These are phyloP conservation scores for Podilymbus podiceps DNA, from an alignment of 2,113 vertebrate genomes.

Conservation along the genomic window DNA sequence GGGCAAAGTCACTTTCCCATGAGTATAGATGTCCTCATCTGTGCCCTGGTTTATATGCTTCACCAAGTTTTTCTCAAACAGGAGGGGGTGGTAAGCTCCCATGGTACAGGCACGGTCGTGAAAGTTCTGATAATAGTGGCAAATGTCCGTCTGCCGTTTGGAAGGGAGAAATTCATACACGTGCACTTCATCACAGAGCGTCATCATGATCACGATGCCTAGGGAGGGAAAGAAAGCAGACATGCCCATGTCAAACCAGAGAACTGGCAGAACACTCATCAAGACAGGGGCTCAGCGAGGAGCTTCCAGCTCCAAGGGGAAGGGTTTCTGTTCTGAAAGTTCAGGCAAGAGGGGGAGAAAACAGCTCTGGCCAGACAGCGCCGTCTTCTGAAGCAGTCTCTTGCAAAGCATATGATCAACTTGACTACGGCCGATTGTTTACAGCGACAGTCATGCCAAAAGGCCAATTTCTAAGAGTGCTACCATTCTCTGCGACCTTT, in stretches of 20 bases:
- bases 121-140: constrained; percentile 77
- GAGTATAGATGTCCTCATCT: constrained; percentile 69
- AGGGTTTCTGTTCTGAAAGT: fast-evolving
- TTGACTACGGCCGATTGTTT: background rate
- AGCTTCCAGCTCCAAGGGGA: background rate
- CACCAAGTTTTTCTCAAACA: constrained; percentile 83
- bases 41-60: constrained; percentile 76
- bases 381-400: background rate
- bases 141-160: constrained; percentile 74
- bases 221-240: background rate
- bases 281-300: background rate
- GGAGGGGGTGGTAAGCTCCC: constrained; percentile 80
- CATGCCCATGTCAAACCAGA: background rate
- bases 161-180: constrained; percentile 83
- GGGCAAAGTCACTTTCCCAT: constrained; percentile 72
- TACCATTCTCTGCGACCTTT: background rate
- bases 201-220: constrained; percentile 83
- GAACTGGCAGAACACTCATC: fast-evolving
- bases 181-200: constrained; percentile 74
- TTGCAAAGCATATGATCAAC: fast-evolving
- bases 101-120: constrained; percentile 76
- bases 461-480: background rate
- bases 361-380: fast-evolving
- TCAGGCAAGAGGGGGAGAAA: background rate
- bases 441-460: background rate